These are phyloP conservation scores for Drymodes brunneopygia DNA, from an alignment of 2,113 vertebrate species.

Conservation along the genomic window DNA sequence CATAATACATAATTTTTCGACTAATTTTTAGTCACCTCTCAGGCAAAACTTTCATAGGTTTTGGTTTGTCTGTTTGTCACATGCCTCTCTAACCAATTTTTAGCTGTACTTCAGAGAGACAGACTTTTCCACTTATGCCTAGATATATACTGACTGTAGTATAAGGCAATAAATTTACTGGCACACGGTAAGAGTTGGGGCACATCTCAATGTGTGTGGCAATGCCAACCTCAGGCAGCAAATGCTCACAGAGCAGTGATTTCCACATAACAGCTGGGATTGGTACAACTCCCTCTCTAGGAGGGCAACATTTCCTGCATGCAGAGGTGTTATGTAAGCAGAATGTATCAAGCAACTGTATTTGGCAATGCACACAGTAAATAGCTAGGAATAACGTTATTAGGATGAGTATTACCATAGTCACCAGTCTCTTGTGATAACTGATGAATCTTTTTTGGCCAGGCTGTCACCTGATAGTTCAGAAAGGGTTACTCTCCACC, in stretches of 20 bases:
- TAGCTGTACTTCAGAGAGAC: not conserved
- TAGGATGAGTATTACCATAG: not conserved
- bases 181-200: not conserved
- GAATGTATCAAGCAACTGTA: not conserved
- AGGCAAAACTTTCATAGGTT: not conserved
- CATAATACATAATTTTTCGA: not conserved
- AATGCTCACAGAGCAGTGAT: not conserved
- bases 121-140: not conserved
- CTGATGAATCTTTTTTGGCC: not conserved
- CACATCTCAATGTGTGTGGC: not conserved
- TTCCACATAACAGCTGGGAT: rapidly evolving
- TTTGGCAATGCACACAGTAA: not conserved
- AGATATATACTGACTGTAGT: not conserved
- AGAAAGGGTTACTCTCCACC: not conserved
- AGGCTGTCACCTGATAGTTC: not conserved
- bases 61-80: not conserved
- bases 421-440: not conserved
- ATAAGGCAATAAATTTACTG: not conserved
- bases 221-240: not conserved
- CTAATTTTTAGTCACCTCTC: not conserved
- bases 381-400: not conserved
- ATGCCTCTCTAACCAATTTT: not conserved
- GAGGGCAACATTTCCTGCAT: not conserved
- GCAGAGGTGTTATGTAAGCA: not conserved
- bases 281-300: not conserved